Evolutionary conservation across 2,113 vertebrate species (phyloP).

Genomic region (Carassius auratus): DNA sequence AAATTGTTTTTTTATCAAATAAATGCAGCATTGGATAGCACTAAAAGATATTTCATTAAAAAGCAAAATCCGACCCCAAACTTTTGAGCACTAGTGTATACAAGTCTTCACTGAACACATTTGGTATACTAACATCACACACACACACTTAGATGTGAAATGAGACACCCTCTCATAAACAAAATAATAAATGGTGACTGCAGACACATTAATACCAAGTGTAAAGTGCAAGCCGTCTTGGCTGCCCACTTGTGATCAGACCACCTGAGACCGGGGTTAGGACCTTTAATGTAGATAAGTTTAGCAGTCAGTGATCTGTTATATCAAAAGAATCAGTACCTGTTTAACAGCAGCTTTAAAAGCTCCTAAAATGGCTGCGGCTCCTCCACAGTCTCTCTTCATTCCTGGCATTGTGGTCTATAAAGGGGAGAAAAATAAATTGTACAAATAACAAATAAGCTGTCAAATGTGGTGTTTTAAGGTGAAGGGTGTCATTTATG

Average conservation of each 20-base stretch:
- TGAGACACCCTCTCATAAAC: background rate
- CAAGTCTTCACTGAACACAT: background rate
- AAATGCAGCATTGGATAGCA: background rate
- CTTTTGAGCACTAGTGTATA: background rate
- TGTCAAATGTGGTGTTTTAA: background rate
- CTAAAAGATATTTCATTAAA: background rate
- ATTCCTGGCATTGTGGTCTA: constrained; percentile 99
- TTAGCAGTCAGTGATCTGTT: background rate
- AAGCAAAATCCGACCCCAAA: background rate
- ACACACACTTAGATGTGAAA: background rate
- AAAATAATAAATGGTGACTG: background rate
- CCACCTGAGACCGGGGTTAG: background rate
- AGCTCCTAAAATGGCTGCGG: constrained; percentile 92
- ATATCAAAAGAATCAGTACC: constrained; percentile 67
- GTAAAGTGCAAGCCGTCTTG: background rate
- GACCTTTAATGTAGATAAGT: background rate
- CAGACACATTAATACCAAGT: background rate
- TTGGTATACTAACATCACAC: background rate
- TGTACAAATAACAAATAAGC: background rate
- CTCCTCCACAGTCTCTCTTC: constrained; percentile 97
- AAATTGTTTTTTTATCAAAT: background rate
- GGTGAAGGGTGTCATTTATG: background rate
- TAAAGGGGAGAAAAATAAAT: no score
- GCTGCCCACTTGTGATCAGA: background rate
- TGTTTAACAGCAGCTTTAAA: constrained; percentile 93